Conservation (phyloP, 2,888 invertebrate species). For the Bembecia ichneumoniformis region DNA sequence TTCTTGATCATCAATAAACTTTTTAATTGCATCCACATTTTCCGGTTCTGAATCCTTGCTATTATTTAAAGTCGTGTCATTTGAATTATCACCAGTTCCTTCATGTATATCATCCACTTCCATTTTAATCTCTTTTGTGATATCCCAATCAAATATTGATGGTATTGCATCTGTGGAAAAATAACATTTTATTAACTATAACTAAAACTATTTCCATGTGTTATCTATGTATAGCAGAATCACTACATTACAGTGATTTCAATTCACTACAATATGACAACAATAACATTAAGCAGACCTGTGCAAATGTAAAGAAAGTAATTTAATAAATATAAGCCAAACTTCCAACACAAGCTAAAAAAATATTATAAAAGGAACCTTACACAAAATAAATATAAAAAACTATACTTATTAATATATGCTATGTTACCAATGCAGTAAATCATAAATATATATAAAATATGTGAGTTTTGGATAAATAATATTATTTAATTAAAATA, state of each 20-base stretch:
- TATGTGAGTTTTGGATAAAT: too few relatives aligned
- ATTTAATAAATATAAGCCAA: too few relatives aligned
- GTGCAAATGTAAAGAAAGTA: neutral
- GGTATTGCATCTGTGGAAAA: slow-evolving; percentile 75
- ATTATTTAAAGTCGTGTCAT: slow-evolving; percentile 13
- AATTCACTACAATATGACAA: slow-evolving; percentile 3
- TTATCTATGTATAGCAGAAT: neutral
- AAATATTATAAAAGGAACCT: too few relatives aligned
- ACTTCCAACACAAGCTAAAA: too few relatives aligned
- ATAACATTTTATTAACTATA: slow-evolving; percentile 1
- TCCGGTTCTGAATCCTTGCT: slow-evolving; percentile 42
- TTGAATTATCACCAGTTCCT: slow-evolving; percentile 9
- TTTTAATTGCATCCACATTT: slow-evolving; percentile 53
- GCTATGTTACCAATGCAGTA: too few relatives aligned
- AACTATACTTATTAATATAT: too few relatives aligned
- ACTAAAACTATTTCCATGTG: neutral
- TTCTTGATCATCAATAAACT: slow-evolving; percentile 49
- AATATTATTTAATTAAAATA: too few relatives aligned
- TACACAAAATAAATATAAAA: too few relatives aligned
- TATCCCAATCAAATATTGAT: slow-evolving; percentile 78
- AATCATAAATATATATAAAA: too few relatives aligned
- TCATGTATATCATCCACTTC: slow-evolving; percentile 22
- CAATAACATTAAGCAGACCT: slow-evolving; percentile 1
- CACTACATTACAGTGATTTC: neutral
- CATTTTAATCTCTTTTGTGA: slow-evolving; percentile 13